Base-by-base conservation (phyloP, 2,888 invertebrate genomes). In the Liodrosophila aerea region DNA sequence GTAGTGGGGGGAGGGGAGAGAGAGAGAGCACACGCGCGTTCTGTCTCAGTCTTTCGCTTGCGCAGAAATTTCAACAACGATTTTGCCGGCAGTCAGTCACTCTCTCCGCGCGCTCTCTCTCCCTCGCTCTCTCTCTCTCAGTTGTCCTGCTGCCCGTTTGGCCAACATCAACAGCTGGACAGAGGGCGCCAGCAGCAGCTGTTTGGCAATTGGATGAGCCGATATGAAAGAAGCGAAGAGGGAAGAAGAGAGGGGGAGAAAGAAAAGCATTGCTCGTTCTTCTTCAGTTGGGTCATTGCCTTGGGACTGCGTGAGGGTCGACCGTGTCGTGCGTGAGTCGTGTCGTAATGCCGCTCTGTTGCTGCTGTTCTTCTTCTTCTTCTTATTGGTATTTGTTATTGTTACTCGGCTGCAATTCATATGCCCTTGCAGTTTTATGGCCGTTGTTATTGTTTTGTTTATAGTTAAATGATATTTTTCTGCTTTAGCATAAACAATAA, bases 111-210 rank as follows among this genome's bases (percentile, higher is more conserved):
- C n/a, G 9, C 16, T 9, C n/a, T 16, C 5, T 30, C 22, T 22
- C 13, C 7, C 13, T 34, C 13, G 12, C 13, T 33, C 33, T 33
- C 33, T 33, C 34, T 7, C 13, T 7, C 13, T 7, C 34, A 0
- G 1, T 33, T 5, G 4, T 33, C 11, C 12, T 33, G 33, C 33
- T 34, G 59, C 43, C 44, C 39, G 31, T 18, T 30, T 45, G 44
- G 18, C 30, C 50, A 37, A 37, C 57, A 46, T 46, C 62, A 69
- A 69, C 68, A 69, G 72, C 68, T 69, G 73, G 67, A 66, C 67
- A 50, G 57, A 70, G 52, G 61, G 50, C 47, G 40, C 64, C 47
- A 58, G 43, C 45, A 70, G 65, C 68, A 69, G 73, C 69, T 72
- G 68, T 69, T 69, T 51, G 9, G 11, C n/a, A n/a, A n/a, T n/a